Evolutionary conservation across 2,113 vertebrate species (phyloP).

Genomic region (Daboia siamensis): DNA sequence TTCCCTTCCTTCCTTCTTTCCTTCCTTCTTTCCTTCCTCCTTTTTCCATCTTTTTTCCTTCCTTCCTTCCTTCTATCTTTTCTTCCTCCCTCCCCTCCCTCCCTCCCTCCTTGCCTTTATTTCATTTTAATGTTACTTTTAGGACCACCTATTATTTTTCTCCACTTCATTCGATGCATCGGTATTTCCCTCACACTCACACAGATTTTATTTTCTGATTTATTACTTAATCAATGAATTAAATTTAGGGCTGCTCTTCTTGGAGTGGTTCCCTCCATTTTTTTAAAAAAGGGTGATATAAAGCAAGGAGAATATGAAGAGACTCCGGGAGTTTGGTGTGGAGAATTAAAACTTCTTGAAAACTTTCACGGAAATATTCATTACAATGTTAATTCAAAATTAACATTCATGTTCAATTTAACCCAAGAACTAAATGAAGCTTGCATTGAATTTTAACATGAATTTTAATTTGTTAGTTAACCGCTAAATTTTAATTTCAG

Average conservation of each 20-base stretch:
- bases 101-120: too few species aligned
- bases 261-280: background rate
- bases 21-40: too few species aligned
- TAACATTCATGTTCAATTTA: background rate
- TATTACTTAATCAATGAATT: background rate
- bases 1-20: too few species aligned
- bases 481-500: background rate
- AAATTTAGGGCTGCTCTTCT: background rate
- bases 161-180: background rate
- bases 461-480: background rate
- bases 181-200: background rate
- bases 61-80: too few species aligned
- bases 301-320: background rate
- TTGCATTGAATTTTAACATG: background rate
- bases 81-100: too few species aligned
- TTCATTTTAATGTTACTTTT: background rate
- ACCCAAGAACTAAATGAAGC: background rate
- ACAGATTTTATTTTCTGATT: background rate
- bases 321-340: background rate
- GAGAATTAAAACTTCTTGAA: background rate
- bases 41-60: too few species aligned
- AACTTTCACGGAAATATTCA: background rate
- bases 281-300: background rate
- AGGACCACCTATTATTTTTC: background rate
- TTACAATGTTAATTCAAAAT: background rate